Evolutionary conservation across 2,888 invertebrate species (phyloP).

Genomic region (Orgyia antiqua): DNA sequence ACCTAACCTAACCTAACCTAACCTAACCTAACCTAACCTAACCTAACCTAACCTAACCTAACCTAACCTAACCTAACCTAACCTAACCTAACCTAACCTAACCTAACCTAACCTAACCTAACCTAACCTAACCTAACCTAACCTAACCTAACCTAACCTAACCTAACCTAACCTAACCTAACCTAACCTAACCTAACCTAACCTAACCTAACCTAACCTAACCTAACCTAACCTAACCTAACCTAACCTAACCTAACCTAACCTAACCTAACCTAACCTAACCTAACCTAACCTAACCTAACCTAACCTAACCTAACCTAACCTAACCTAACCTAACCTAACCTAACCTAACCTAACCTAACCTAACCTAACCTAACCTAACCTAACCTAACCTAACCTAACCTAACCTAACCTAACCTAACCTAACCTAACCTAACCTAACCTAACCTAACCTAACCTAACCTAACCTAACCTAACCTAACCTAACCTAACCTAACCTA

Average conservation of each 20-base stretch:
- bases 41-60: constrained; percentile 7
- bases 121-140: constrained; percentile 2
- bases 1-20: constrained; percentile 7
- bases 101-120: constrained; percentile 6
- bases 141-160: constrained; percentile 5
- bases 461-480: constrained; percentile 5
- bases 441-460: constrained; percentile 5
- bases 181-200: constrained; percentile 5
- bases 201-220: constrained; percentile 5
- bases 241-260: constrained; percentile 5
- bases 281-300: constrained; percentile 5
- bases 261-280: constrained; percentile 5
- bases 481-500: constrained; percentile 5
- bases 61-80: constrained; percentile 7
- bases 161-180: constrained; percentile 5
- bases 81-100: constrained; percentile 7
- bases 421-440: constrained; percentile 5
- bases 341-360: constrained; percentile 5
- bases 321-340: constrained; percentile 5
- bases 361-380: constrained; percentile 5
- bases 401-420: constrained; percentile 5
- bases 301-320: constrained; percentile 5
- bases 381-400: constrained; percentile 5
- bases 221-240: constrained; percentile 5
- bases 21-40: constrained; percentile 7